Base-by-base conservation (phyloP, 2,888 invertebrate species). In the Scaptomyza reducta region DNA sequence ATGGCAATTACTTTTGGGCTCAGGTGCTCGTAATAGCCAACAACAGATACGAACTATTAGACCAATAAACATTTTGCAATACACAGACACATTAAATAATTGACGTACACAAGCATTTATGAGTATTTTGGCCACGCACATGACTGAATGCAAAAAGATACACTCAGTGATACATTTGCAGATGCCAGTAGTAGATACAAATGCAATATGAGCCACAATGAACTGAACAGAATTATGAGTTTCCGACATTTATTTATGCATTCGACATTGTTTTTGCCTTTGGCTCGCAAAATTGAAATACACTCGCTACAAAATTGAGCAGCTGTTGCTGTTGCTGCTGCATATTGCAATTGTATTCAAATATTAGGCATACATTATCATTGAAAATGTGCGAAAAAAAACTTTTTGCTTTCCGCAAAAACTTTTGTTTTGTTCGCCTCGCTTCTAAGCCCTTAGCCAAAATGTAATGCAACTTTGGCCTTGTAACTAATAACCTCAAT, bases 401-500 rank as follows among this genome's bases (percentile, higher is more conserved):
- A 71, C 58, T 81, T 78, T 80, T 70, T 65, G 75, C 75, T 78
- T 81, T 71, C 71, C 70, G 72, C 64, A 74, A 80, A 74, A 80
- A 71, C 61, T 67, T 75, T 75, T 76, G 33, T n/a, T n/a, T n/a
- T 62, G 33, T 31, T 46, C 31, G 29, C 57, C 56, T 14, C 29
- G 6, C 42, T 54, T 33, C 14, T 14, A 41, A 42, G 35, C 46
- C 14, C 40, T 6, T 9, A 35, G 41, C 64, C 47, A 70, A 46
- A 38, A 74, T 59, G 60, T 61, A 56, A 68, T 80, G 74, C 72
- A 75, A 59, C 73, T 65, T 29, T 70, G 87, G 89, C 84, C 84
- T 84, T 84, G 84, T 88, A 88, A 87, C 89, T 84, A 84, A 84
- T 84, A 84, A 84, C 84, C 84, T 84, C 87, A 88, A 84, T 88